A percentile compares a stretch with the other conserved stretches of the same genome.
Conservation (phyloP, 2,888 invertebrate species). For the Helobdella robusta region DNA sequence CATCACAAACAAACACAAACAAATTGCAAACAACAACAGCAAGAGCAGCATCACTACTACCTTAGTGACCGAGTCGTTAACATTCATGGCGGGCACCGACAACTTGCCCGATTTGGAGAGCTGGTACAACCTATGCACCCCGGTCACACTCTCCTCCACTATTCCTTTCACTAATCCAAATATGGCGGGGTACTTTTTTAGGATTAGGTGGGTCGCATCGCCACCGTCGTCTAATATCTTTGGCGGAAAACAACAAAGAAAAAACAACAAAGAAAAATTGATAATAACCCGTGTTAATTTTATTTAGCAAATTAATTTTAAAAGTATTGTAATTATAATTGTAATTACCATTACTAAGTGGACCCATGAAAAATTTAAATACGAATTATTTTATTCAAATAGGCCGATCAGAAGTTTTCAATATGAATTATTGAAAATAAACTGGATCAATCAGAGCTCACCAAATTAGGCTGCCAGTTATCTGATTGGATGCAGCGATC, state of each 20-base stretch:
- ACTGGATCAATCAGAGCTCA: slow-evolving; percentile 30
- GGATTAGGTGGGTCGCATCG: slow-evolving; percentile 88
- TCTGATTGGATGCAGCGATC: slow-evolving; percentile 91
- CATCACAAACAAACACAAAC: no score
- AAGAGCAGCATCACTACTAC: no score
- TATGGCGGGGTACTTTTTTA: slow-evolving; percentile 68
- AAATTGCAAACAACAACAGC: no score
- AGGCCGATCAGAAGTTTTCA: no score
- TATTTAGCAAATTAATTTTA: no score
- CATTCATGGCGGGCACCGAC: slow-evolving; percentile 92
- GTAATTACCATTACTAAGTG: no score
- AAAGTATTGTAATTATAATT: no score
- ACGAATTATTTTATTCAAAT: no score
- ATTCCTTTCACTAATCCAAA: slow-evolving; percentile 57
- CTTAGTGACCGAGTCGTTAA: slow-evolving; percentile 98
- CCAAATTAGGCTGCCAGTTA: slow-evolving; percentile 90
- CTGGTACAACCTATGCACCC: slow-evolving; percentile 92
- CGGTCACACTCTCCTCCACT: slow-evolving; percentile 97
- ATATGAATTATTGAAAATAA: not conserved
- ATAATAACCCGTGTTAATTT: no score
- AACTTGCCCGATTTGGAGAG: slow-evolving; percentile 78
- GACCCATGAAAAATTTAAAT: no score
- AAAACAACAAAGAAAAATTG: not conserved
- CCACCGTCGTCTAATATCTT: slow-evolving; percentile 95
- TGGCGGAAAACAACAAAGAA: not conserved